These are phyloP conservation scores for Phyllotreta striolata DNA, from an alignment of 2,888 invertebrate species.

Conservation along the genomic window DNA sequence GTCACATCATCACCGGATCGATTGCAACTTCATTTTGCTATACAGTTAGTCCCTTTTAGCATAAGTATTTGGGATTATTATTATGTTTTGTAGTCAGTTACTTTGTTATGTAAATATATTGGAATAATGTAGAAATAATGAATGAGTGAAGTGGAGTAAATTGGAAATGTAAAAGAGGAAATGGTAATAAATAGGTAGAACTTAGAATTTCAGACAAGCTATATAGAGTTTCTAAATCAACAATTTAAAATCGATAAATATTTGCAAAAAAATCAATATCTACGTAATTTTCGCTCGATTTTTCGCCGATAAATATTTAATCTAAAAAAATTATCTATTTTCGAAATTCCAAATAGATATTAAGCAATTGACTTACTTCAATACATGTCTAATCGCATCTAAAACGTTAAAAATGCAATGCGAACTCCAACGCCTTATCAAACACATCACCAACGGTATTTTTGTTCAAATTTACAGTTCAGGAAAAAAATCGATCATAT, in stretches of 20 bases:
- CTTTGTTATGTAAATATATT: too few species aligned
- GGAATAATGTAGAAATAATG: too few species aligned
- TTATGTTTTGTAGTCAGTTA: too few species aligned
- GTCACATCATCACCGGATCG: conserved; percentile 2
- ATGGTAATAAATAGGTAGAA: too few species aligned
- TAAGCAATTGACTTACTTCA: conserved; percentile 5
- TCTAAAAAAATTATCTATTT: not conserved
- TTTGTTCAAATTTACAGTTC: too few species aligned
- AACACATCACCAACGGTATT: conserved; percentile 22
- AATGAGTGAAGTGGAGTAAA: too few species aligned
- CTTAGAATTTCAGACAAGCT: too few species aligned
- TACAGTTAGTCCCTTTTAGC: conserved; percentile 2
- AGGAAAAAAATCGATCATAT: too few species aligned
- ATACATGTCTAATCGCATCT: not conserved
- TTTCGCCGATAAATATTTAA: conserved; percentile 2
- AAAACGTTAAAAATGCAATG: conserved; percentile 6
- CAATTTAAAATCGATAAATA: conserved; percentile 6
- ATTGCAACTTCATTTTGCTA: conserved; percentile 12
- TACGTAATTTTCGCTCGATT: conserved; percentile 2
- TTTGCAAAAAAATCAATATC: not conserved
- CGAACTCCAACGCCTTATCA: conserved; percentile 12
- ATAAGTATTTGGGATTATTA: too few species aligned
- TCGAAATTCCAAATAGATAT: not conserved
- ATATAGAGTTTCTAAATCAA: too few species aligned
- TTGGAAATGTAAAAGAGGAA: too few species aligned